Percentiles rank a stretch among this genome's conserved stretches.
Evolutionary conservation across 2,797 vertebrate genomes (phyloP).

Genomic region (Rousettus madagascariensis): DNA sequence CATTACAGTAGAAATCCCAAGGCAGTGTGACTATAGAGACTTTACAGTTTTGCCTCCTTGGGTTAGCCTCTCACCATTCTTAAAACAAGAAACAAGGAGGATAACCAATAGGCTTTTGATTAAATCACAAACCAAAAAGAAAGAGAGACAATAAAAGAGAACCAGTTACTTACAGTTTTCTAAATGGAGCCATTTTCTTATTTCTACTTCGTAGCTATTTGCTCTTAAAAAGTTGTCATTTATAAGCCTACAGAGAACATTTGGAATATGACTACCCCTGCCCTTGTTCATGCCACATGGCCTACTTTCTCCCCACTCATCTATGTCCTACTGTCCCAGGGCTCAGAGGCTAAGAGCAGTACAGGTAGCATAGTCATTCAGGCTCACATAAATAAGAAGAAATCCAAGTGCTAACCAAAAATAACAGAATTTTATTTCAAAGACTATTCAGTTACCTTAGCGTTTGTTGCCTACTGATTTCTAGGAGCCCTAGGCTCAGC

Average conservation of each 20-base stretch:
- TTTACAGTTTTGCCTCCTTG: not conserved
- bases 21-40: not conserved
- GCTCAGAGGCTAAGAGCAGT: not conserved
- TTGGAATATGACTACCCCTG: not conserved
- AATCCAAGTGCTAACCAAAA: slow-evolving; percentile 13
- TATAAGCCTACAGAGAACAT: not conserved
- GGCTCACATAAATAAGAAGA: not conserved
- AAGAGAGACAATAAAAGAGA: not conserved
- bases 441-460: not conserved
- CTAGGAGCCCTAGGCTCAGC: not conserved
- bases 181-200: not conserved
- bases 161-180: not conserved
- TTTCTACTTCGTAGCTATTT: not conserved
- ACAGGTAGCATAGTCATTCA: not conserved
- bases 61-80: not conserved
- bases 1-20: not conserved
- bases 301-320: not conserved
- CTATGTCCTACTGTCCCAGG: not conserved
- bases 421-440: not conserved
- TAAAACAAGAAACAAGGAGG: not conserved
- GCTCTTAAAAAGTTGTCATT: not conserved
- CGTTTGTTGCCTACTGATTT: not conserved
- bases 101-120: not conserved
- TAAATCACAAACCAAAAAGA: not conserved
- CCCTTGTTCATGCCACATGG: not conserved